These are phyloP conservation scores for Gisinianus flammeolus DNA, from an alignment of 2,888 invertebrate species.

Conservation along the genomic window DNA sequence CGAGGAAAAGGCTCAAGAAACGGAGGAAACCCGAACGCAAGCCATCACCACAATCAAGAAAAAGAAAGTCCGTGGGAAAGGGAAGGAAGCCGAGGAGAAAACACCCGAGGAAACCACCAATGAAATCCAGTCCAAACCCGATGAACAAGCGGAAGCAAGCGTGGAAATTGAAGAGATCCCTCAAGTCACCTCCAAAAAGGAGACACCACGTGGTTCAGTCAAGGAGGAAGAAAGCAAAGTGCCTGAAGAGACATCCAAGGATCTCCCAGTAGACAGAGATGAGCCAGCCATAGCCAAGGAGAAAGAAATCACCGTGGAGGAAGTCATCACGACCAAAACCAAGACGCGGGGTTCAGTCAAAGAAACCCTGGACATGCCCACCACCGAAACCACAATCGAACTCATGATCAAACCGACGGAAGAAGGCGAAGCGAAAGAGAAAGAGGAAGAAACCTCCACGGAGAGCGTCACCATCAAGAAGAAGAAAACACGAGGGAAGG, in stretches of 20 bases:
- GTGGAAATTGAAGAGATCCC: background rate
- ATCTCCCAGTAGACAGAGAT: background rate
- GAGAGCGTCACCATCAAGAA: slow-evolving; percentile 40
- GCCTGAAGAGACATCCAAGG: background rate
- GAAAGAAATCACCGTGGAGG: slow-evolving; percentile 8
- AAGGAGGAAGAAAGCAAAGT: background rate
- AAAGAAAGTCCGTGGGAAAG: slow-evolving; percentile 33
- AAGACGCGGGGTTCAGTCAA: slow-evolving; percentile 17
- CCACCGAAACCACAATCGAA: slow-evolving; percentile 28
- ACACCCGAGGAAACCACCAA: slow-evolving; percentile 59
- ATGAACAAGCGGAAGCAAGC: background rate
- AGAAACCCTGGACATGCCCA: slow-evolving; percentile 7
- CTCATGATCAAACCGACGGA: slow-evolving; percentile 11
- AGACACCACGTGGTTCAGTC: background rate
- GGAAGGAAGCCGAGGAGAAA: slow-evolving; percentile 22
- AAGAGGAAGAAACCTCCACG: background rate
- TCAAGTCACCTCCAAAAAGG: background rate
- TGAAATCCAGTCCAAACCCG: background rate
- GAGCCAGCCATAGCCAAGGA: background rate
- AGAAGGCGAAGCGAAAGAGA: slow-evolving; percentile 19
- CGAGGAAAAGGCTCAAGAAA: background rate
- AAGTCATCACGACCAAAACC: slow-evolving; percentile 27
- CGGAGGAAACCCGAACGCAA: background rate
- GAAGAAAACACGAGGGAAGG: slow-evolving; percentile 29
- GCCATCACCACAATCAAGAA: slow-evolving; percentile 26